Evolutionary conservation across 2,797 vertebrate genomes (phyloP), one percentile per base, ranked within the genome.

Genomic region (Babyrousa celebensis): DNA sequence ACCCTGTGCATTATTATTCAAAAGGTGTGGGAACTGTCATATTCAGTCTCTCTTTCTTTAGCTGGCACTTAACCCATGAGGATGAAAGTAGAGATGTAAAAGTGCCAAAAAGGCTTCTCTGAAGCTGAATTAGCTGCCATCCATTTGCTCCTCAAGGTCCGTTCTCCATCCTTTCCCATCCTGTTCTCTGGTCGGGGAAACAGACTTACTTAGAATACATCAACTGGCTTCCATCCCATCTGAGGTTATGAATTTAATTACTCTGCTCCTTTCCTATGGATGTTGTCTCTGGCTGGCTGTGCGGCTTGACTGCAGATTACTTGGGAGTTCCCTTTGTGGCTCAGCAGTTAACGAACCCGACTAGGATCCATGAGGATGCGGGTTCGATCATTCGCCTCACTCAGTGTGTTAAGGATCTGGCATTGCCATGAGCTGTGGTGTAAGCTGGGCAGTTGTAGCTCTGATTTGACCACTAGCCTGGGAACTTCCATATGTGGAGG

Each of bases 241-340:
- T 82, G 27, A 88, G 68, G 36, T 72, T 72, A 48, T 14, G 20
- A 85, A 48, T 93, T 89, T 93, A 65, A 75, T 94, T 84, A 80
- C 20, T 67, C 23, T 80, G 29, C 7, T 86, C 21, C 32, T 23
- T 86, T 83, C 56, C 43, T 70, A 3, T 75, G n/a, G 71, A 18
- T 85, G 36, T 85, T 83, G 32, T 48, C 56, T 71, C 21, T 84
- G 74, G 58, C 63, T 94, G 29, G 32, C 65, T 88, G 0, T 83
- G 48, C 84, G 18, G 58, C 58, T 88, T 85, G 65, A 72, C n/a
- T 80, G 91, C 75, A 65, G 75, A 29, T 32, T 52, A 48, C 74
- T 72, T 48, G 43, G 43, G 43, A 48, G 43, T 48, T 48, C 43
- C 43, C 43, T 48, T 48, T 10, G 9, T 48, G 43, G 43, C 43